phyloP scores from a whole-genome alignment of 1,140 invertebrate species.

The Drosophila triauraria region DNA sequence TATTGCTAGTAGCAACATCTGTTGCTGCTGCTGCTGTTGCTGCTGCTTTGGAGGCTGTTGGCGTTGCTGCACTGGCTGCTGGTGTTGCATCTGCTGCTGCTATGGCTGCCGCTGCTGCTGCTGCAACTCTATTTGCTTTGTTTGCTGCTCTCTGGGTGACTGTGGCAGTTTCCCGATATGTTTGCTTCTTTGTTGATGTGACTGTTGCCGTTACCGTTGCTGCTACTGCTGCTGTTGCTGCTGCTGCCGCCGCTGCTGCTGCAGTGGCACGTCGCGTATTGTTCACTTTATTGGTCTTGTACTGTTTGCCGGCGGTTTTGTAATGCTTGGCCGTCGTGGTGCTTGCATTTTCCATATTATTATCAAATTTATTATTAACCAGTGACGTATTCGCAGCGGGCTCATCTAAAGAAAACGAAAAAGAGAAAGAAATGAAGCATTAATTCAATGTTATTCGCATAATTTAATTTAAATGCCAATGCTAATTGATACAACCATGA shows the following conservation, averaged over 20 bases:
- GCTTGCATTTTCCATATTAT: conserved; percentile 83
- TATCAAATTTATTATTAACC: conserved; percentile 64
- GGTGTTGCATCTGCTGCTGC: conserved; percentile 35
- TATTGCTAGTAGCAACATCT: conserved; percentile 59
- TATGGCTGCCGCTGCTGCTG: conserved; percentile 45
- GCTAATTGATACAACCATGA: conserved; percentile 39
- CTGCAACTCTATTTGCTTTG: conserved; percentile 47
- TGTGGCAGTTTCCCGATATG: conserved; percentile 71
- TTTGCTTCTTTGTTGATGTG: conserved; percentile 75
- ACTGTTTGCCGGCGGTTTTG: conserved; percentile 63
- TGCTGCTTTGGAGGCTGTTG: conserved; percentile 44
- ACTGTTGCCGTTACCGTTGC: conserved; percentile 25
- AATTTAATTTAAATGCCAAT: conserved; percentile 28
- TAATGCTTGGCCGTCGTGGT: conserved; percentile 72
- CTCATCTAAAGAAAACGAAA: conserved; percentile 65
- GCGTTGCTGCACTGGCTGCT: conserved; percentile 32
- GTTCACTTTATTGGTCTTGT: conserved; percentile 70
- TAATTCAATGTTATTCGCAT: conserved; percentile 18
- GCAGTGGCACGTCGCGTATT: conserved; percentile 68
- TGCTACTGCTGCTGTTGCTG: conserved; percentile 31
- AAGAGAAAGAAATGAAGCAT: conserved; percentile 9
- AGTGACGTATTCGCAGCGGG: conserved; percentile 59
- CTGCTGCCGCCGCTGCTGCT: conserved; percentile 49
- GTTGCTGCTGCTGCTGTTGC: conserved; percentile 29
- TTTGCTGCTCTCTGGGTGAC: conserved; percentile 44